Base-by-base conservation (phyloP, 2,888 invertebrate species). In the Eutolmus rufibarbis region DNA sequence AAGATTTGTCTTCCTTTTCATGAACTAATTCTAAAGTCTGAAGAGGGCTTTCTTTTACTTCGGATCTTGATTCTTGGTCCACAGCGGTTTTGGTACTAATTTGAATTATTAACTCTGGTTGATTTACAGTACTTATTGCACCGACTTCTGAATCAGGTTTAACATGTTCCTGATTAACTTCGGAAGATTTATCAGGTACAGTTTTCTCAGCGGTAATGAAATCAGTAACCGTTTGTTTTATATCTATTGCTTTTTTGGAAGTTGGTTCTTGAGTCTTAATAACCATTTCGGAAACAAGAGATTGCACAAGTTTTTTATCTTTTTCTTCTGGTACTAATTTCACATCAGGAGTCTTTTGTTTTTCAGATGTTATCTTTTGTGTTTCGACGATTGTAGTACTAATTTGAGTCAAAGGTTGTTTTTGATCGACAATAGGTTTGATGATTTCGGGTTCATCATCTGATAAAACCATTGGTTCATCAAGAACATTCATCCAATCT, bases 401-500 rank as follows among this genome's bases (percentile, higher is more conserved):
- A 16, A 28, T 16, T n/a, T 16, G 34, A 37, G 31, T 8, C 34
- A 23, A 34, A 5, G 2, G 28, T n/a, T 16, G 34, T 34, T 34
- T 31, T 76, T 31, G 28, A 7, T 19, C 56, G 16, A 23, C 23
- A 14, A 37, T 7, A 43, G 74, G 23, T 43, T 14, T 43, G 74
- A 16, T 37, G 34, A 23, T 74, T n/a, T 79, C 31, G 16, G 66
- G 23, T 74, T 86, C 77, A 9, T 40, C 46, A 31, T 74, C 92
- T 1, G 92, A 91, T 76, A 93, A 90, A 5, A 89, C 89, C 88
- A 92, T 91, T n/a, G 92, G 91, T 86, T 93, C 92, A 86, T 93
- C 93, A 56, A 92, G 79, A 9, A 91, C 91, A 85, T 91, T 89
- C 90, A 93, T 91, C 91, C 92, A 92, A 1, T 90, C 88, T 76